phyloP scores from a whole-genome alignment of 2,113 vertebrate species.

The Melanocharis versteri region DNA sequence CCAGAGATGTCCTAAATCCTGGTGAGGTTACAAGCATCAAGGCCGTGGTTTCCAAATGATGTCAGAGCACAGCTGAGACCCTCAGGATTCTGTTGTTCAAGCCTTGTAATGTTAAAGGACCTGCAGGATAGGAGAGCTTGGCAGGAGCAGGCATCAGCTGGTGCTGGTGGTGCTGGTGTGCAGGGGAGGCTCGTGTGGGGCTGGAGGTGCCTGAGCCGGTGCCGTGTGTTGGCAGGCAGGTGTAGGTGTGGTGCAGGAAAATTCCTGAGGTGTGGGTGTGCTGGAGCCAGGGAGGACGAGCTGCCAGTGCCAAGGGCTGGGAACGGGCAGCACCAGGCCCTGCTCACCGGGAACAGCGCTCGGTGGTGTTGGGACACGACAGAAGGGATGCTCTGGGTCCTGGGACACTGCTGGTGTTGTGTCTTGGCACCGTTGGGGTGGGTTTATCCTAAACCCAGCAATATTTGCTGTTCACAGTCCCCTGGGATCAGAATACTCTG shows the following conservation, averaged over 20 bases:
- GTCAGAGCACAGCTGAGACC: background rate
- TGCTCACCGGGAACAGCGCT: background rate
- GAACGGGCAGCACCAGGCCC: background rate
- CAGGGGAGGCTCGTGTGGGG: fast-evolving
- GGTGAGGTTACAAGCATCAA: fast-evolving
- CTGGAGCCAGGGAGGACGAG: background rate
- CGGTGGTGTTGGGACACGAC: fast-evolving
- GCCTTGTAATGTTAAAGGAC: background rate
- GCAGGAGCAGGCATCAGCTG: background rate
- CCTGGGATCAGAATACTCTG: background rate
- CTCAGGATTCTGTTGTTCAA: background rate
- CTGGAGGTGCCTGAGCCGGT: background rate
- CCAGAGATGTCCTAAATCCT: background rate
- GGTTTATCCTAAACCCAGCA: background rate
- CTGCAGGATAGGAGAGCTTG: background rate
- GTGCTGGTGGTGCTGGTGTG: fast-evolving
- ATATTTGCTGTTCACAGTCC: background rate
- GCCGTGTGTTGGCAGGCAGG: background rate
- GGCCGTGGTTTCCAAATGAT: background rate
- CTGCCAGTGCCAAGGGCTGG: background rate
- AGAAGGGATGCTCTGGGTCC: background rate
- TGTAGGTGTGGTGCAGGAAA: background rate
- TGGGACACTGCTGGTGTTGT: background rate
- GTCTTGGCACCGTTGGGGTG: background rate
- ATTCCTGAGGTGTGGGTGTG: background rate